These are phyloP conservation scores for Watsonalla binaria DNA, from an alignment of 2,888 invertebrate genomes.

Conservation along the genomic window DNA sequence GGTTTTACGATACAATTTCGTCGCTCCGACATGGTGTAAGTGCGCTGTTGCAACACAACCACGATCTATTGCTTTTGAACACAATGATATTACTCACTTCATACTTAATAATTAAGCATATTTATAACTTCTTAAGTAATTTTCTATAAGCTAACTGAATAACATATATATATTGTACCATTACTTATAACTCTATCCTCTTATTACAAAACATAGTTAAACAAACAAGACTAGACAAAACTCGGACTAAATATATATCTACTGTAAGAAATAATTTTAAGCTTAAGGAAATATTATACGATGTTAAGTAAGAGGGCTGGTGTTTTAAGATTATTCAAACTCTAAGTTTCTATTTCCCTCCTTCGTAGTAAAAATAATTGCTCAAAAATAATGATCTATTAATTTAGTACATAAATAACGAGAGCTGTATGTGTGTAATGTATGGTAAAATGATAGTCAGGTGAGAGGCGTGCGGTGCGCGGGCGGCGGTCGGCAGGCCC, in stretches of 20 bases:
- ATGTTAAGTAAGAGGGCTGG: too few relatives aligned
- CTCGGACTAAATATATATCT: too few relatives aligned
- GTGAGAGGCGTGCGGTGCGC: conserved; percentile 18
- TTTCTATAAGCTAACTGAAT: not conserved
- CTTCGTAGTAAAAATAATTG: too few relatives aligned
- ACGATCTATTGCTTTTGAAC: not conserved
- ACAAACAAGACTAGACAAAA: too few relatives aligned
- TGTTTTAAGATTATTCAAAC: too few relatives aligned
- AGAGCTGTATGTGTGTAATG: not conserved
- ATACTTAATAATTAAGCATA: not conserved
- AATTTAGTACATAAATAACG: too few relatives aligned
- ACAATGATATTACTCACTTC: not conserved
- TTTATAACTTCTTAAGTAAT: not conserved
- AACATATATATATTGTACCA: too few relatives aligned
- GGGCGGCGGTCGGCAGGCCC: conserved; percentile 57
- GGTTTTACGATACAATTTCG: conserved; percentile 17
- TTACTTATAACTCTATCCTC: not conserved
- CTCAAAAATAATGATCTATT: too few relatives aligned
- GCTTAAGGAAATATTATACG: too few relatives aligned
- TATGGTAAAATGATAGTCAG: not conserved
- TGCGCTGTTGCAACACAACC: conserved; percentile 1
- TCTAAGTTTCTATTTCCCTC: too few relatives aligned
- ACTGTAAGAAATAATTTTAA: too few relatives aligned
- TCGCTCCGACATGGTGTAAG: conserved; percentile 5
- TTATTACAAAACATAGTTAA: too few relatives aligned